phyloP scores from a whole-genome alignment of 2,797 vertebrate species.

The Craterocephalus amniculus region DNA sequence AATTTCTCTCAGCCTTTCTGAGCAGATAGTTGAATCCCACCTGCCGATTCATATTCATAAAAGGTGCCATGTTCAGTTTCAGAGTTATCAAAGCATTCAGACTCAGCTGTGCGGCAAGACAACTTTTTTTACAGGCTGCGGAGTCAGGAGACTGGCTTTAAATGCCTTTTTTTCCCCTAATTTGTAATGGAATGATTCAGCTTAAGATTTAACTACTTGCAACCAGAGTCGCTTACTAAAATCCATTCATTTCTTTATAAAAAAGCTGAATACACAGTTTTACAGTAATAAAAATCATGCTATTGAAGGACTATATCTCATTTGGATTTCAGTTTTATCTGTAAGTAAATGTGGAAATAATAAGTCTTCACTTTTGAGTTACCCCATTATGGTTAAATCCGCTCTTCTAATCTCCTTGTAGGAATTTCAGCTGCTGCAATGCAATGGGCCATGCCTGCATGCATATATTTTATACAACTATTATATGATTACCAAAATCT shows the following conservation, averaged over 20 bases:
- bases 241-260: conserved; percentile 20
- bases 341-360: conserved; percentile 6
- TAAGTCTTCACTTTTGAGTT: conserved; percentile 15
- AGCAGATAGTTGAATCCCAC: conserved; percentile 26
- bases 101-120: conserved; percentile 20
- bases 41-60: conserved; percentile 30
- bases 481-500: conserved; percentile 11
- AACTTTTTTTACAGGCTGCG: conserved; percentile 18
- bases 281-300: conserved; percentile 28
- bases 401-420: conserved; percentile 3
- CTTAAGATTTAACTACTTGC: conserved; percentile 17
- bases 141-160: conserved; percentile 25
- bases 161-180: conserved; percentile 8
- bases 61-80: conserved; percentile 22
- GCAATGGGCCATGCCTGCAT: conserved; percentile 58
- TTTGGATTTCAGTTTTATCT: conserved; percentile 13
- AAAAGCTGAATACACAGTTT: conserved; percentile 13
- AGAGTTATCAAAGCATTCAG: conserved; percentile 35
- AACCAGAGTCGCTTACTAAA: conserved; percentile 19
- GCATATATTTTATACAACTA: conserved; percentile 48
- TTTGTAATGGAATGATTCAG: conserved; percentile 14
- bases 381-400: conserved; percentile 9
- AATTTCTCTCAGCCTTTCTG: conserved; percentile 12
- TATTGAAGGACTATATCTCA: conserved; percentile 19
- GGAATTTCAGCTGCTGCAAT: conserved; percentile 47